A percentile compares a stretch with the other conserved stretches of the same genome.
These are phyloP conservation scores for Xiphydria camelus DNA, from an alignment of 2,888 invertebrate species.

Conservation along the genomic window DNA sequence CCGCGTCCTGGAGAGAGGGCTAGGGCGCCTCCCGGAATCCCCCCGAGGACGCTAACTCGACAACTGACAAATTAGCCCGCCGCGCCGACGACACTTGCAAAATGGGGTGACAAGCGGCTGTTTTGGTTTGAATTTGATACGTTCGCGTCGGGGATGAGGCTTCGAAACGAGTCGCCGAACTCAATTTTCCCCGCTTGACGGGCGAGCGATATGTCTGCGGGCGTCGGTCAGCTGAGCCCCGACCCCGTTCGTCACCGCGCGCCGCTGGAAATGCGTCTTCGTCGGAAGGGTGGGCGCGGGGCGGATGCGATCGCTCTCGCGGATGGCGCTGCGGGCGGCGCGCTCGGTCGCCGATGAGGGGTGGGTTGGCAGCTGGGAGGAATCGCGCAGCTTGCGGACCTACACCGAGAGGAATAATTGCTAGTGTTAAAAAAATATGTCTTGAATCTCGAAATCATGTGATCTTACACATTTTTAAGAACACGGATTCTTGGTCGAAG, in stretches of 20 bases:
- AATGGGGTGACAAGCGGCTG: slow-evolving; percentile 55
- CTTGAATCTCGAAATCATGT: too few species aligned
- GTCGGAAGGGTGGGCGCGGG: slow-evolving; percentile 10
- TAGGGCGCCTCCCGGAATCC: slow-evolving; percentile 41
- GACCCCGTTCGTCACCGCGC: slow-evolving; percentile 14
- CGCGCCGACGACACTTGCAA: slow-evolving; percentile 58
- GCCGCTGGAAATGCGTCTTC: slow-evolving; percentile 4
- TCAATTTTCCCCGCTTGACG: slow-evolving; percentile 26
- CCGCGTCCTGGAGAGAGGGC: slow-evolving; percentile 34
- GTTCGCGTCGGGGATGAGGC: slow-evolving; percentile 3
- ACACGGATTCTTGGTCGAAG: too few species aligned
- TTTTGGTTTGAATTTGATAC: slow-evolving; percentile 42
- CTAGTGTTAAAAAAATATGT: too few species aligned
- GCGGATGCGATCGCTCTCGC: too few species aligned
- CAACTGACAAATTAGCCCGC: slow-evolving; percentile 58
- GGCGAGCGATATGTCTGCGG: slow-evolving; percentile 22
- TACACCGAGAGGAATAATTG: too few species aligned
- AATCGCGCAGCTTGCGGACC: too few species aligned
- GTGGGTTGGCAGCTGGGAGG: too few species aligned
- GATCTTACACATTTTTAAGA: too few species aligned
- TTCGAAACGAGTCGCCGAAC: slow-evolving; percentile 13
- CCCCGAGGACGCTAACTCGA: slow-evolving; percentile 56
- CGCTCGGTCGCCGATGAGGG: too few species aligned
- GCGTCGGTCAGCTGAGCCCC: slow-evolving; percentile 23
- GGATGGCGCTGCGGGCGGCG: too few species aligned